Evolutionary conservation across 1,140 invertebrate species (phyloP).

Genomic region (Drosophila pallidifrons): DNA sequence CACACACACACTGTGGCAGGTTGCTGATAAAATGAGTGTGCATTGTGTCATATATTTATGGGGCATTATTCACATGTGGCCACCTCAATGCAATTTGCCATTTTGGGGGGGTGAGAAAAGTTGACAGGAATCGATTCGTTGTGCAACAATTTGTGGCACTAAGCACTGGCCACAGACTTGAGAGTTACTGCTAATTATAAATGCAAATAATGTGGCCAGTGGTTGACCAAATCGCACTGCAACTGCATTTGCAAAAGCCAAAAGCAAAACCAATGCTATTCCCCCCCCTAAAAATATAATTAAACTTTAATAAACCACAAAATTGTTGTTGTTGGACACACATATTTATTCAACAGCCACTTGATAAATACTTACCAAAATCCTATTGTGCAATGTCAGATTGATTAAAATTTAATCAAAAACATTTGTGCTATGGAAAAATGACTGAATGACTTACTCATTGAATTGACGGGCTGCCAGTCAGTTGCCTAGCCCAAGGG

Average conservation of each 20-base stretch:
- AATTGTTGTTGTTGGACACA: background rate
- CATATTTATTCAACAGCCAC: conserved; percentile 17
- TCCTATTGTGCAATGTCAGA: conserved; percentile 36
- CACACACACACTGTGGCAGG: conserved; percentile 14
- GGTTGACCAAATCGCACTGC: conserved; percentile 1
- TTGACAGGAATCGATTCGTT: conserved; percentile 12
- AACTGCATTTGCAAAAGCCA: background rate
- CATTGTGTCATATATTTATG: conserved; percentile 46
- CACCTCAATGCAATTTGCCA: conserved; percentile 49
- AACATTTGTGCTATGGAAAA: conserved; percentile 33
- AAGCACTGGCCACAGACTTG: background rate
- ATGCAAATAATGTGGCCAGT: conserved; percentile 45
- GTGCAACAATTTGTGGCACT: conserved; percentile 22
- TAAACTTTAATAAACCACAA: conserved; percentile 46
- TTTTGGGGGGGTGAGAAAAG: background rate
- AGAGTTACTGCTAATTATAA: conserved; percentile 50
- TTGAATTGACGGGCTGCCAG: background rate
- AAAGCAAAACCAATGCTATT: background rate
- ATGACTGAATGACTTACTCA: conserved; percentile 27
- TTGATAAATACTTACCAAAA: conserved; percentile 6
- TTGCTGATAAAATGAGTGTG: conserved; percentile 46
- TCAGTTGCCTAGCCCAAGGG: background rate
- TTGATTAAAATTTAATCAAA: conserved; percentile 66
- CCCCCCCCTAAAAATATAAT: conserved; percentile 20
- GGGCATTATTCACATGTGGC: conserved; percentile 34